Evolutionary conservation across 1,140 invertebrate genomes (phyloP).

Genomic region (Telenomus remus): DNA sequence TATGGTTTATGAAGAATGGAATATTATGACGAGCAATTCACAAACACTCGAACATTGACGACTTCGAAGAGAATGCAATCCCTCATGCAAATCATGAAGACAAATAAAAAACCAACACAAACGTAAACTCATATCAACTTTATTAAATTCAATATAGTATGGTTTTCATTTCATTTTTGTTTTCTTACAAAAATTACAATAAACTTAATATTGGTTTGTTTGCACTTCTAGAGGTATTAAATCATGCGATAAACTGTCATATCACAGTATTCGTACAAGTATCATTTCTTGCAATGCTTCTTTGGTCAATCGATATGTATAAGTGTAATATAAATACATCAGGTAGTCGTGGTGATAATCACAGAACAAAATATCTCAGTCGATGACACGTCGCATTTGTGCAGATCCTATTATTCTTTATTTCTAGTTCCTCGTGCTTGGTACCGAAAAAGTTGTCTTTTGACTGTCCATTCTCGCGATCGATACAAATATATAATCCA

Average conservation of each 20-base stretch:
- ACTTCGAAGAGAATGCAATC: too few species aligned
- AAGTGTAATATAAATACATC: constrained; percentile 13
- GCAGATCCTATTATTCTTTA: not conserved
- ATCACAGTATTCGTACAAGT: constrained; percentile 27
- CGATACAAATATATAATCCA: too few species aligned
- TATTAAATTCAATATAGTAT: constrained; percentile 4
- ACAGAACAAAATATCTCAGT: constrained; percentile 10
- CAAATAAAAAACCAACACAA: constrained; percentile 9
- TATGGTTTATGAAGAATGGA: too few species aligned
- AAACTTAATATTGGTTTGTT: constrained; percentile 1
- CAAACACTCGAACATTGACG: too few species aligned
- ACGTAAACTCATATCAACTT: constrained; percentile 20
- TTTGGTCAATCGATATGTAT: constrained; percentile 4
- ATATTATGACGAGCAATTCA: too few species aligned
- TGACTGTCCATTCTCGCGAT: too few species aligned
- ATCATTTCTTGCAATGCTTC: constrained; percentile 1
- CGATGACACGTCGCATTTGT: constrained; percentile 9
- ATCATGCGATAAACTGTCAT: constrained; percentile 6
- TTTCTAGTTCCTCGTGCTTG: too few species aligned
- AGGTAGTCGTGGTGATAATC: constrained; percentile 12
- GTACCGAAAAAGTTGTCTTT: too few species aligned
- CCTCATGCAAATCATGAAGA: too few species aligned
- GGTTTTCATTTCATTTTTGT: too few species aligned
- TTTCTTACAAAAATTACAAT: constrained; percentile 33
- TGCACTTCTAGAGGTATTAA: too few species aligned